Conservation (phyloP, 2,888 invertebrate species). For the Stratiomys singularior region DNA sequence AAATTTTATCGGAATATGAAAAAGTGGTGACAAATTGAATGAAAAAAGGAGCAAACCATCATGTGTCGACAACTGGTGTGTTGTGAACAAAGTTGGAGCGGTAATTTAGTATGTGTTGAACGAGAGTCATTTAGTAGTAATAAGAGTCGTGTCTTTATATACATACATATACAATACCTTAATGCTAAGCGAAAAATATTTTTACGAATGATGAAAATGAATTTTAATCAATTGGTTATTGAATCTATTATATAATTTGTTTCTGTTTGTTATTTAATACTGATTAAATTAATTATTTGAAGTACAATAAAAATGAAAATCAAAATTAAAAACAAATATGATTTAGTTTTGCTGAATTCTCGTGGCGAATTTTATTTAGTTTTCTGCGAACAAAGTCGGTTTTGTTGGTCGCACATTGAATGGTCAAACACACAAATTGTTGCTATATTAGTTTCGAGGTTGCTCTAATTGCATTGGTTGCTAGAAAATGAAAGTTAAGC, state of each 20-base stretch:
- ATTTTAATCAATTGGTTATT: conserved; percentile 34
- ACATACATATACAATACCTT: neutral
- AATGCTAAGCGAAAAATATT: conserved; percentile 7
- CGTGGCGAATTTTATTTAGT: too few relatives aligned
- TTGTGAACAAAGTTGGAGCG: conserved; percentile 8
- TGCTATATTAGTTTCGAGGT: too few relatives aligned
- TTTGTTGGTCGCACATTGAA: neutral
- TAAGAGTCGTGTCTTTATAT: conserved; percentile 34
- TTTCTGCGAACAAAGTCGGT: neutral
- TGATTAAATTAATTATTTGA: conserved; percentile 36
- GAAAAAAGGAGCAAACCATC: neutral
- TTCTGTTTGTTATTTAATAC: conserved; percentile 31
- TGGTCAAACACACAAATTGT: too few relatives aligned
- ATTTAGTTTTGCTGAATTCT: too few relatives aligned
- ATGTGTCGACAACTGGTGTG: conserved; percentile 1
- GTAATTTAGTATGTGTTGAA: conserved; percentile 18
- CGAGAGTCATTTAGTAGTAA: conserved; percentile 21
- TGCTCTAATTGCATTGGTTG: too few relatives aligned
- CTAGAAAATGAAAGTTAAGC: too few relatives aligned
- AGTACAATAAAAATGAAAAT: conserved; percentile 39
- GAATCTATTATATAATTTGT: conserved; percentile 34
- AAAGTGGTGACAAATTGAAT: neutral
- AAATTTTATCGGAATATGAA: neutral
- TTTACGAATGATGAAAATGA: neutral
- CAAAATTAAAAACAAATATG: conserved; percentile 9